Conservation (phyloP, 1,140 invertebrate species). For the Microplitis mediator region DNA sequence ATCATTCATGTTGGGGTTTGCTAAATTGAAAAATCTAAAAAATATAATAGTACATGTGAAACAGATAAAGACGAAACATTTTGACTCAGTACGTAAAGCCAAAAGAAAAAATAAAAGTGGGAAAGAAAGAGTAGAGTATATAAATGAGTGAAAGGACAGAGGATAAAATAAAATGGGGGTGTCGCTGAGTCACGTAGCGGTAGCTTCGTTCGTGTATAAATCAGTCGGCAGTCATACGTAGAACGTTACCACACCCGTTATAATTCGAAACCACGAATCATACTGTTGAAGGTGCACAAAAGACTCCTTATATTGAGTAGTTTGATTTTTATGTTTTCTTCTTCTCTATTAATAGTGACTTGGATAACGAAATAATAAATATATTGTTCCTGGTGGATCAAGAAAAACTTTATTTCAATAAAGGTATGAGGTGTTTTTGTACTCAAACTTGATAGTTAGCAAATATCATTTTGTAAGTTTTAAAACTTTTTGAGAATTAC, state of each 20-base stretch:
- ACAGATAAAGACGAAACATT: too few relatives aligned
- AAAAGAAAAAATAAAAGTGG: conserved; percentile 26
- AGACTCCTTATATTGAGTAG: not conserved
- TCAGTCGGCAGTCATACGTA: conserved; percentile 55
- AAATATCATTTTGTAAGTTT: too few relatives aligned
- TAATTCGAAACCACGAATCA: conserved; percentile 4
- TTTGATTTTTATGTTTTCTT: not conserved
- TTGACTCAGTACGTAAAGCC: not conserved
- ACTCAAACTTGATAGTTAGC: too few relatives aligned
- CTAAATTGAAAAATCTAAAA: too few relatives aligned
- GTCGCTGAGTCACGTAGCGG: conserved; percentile 55
- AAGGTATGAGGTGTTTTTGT: too few relatives aligned
- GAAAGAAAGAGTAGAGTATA: conserved; percentile 12
- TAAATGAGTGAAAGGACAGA: conserved; percentile 28
- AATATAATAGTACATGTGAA: too few relatives aligned
- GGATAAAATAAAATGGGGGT: conserved; percentile 39
- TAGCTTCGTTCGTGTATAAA: conserved; percentile 40
- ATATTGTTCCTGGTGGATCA: too few relatives aligned
- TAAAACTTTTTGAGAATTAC: too few relatives aligned
- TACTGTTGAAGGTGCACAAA: not conserved
- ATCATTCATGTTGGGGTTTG: too few relatives aligned
- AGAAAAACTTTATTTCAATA: too few relatives aligned
- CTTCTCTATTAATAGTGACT: too few relatives aligned
- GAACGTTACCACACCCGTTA: conserved; percentile 61
- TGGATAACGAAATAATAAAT: too few relatives aligned